Percentiles rank a stretch among this genome's conserved stretches.
phyloP scores from a whole-genome alignment of 2,888 invertebrate species.

The Leptopterna dolabrata region DNA sequence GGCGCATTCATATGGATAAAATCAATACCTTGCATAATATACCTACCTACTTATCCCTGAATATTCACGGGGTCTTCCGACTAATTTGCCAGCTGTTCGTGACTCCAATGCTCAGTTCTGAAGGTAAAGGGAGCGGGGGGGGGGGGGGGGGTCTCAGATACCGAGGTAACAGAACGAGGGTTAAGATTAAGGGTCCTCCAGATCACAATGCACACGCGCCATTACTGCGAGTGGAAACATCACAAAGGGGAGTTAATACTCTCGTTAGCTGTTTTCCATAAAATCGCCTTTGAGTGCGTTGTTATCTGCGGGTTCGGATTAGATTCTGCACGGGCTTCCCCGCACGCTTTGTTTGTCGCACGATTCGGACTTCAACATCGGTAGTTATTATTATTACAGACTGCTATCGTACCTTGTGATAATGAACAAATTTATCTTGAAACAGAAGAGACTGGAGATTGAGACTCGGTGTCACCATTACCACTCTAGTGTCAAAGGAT shows the following conservation, averaged over 20 bases:
- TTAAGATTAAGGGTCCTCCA: background rate
- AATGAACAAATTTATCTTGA: too few relatives aligned
- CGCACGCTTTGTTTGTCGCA: too few relatives aligned
- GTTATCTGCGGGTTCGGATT: background rate
- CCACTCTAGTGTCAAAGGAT: too few relatives aligned
- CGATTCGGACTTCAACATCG: too few relatives aligned
- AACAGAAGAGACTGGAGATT: too few relatives aligned
- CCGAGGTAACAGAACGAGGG: background rate
- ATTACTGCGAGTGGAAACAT: background rate
- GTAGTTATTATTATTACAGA: too few relatives aligned
- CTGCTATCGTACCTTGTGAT: too few relatives aligned
- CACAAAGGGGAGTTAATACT: background rate
- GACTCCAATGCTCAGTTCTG: slow-evolving; percentile 6
- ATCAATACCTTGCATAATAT: background rate
- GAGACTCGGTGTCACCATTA: too few relatives aligned
- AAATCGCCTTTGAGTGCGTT: background rate
- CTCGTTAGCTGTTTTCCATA: background rate
- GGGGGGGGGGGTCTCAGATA: background rate
- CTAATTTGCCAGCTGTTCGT: slow-evolving; percentile 16
- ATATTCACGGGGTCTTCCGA: background rate
- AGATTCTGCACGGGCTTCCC: too few relatives aligned
- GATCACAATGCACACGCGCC: background rate
- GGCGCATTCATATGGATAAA: too few relatives aligned
- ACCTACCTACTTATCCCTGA: background rate
- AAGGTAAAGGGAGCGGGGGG: background rate